These are phyloP conservation scores for Nemotelus nigrinus DNA, from an alignment of 2,888 invertebrate species.

Conservation along the genomic window DNA sequence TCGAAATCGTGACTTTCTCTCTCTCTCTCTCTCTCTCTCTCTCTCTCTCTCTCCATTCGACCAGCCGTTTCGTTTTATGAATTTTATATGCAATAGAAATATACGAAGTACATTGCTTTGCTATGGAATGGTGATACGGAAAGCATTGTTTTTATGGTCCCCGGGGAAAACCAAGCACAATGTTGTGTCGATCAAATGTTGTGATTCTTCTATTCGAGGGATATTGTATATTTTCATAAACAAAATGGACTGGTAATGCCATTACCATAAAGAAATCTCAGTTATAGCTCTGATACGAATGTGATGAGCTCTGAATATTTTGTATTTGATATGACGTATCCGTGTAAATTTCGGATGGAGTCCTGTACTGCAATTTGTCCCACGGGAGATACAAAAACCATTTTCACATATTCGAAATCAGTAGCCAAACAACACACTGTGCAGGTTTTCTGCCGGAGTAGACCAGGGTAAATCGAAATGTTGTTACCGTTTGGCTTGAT, in stretches of 20 bases:
- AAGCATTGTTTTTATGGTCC: conserved; percentile 38
- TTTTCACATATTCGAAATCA: conserved; percentile 30
- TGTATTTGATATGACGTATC: conserved; percentile 37
- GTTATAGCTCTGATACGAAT: conserved; percentile 9
- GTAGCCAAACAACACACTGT: no score
- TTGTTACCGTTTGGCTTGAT: conserved; percentile 22
- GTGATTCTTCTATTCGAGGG: neutral
- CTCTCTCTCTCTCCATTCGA: no score
- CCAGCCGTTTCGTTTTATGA: neutral
- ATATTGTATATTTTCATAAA: conserved; percentile 43
- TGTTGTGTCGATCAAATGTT: conserved; percentile 37
- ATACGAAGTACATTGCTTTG: neutral
- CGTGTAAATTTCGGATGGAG: conserved; percentile 26
- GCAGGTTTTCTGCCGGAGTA: no score
- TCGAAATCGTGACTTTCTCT: neutral
- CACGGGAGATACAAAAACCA: conserved; percentile 39
- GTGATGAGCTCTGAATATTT: conserved; percentile 17
- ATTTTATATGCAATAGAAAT: conserved; percentile 37
- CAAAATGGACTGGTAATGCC: conserved; percentile 36
- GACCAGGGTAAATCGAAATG: neutral
- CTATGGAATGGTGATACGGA: no score
- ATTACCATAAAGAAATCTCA: conserved; percentile 44
- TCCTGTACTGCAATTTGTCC: conserved; percentile 32
- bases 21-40: no score
- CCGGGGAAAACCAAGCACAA: conserved; percentile 17